These are phyloP conservation scores for Monarcha castaneiventris DNA, from an alignment of 2,113 vertebrate genomes.

Conservation along the genomic window DNA sequence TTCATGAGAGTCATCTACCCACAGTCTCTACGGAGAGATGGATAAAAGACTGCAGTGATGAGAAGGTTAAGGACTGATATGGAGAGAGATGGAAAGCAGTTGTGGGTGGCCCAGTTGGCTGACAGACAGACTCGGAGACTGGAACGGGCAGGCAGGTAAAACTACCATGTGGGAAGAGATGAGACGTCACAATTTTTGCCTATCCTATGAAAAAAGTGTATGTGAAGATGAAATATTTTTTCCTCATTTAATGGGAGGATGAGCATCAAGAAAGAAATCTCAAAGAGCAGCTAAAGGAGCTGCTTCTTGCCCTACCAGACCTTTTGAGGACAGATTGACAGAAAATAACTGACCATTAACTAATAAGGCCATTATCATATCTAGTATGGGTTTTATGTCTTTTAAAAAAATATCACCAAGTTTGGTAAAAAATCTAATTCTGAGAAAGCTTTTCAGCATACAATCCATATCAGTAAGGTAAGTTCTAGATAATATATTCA, in stretches of 20 bases:
- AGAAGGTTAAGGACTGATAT: background rate
- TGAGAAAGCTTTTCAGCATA: background rate
- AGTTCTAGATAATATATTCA: background rate
- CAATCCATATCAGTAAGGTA: background rate
- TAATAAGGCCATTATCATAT: background rate
- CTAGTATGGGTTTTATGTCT: background rate
- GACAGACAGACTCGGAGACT: background rate
- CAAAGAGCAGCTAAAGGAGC: background rate
- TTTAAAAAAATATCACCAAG: background rate
- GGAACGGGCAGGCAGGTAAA: background rate
- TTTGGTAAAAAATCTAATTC: background rate
- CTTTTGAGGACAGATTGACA: background rate
- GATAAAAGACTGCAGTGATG: background rate
- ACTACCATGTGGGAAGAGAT: background rate
- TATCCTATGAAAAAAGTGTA: background rate
- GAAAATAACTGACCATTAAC: background rate
- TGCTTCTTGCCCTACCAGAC: background rate
- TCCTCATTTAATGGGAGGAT: background rate
- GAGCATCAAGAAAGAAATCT: background rate
- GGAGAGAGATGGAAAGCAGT: background rate
- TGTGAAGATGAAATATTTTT: background rate
- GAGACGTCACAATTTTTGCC: background rate
- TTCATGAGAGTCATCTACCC: background rate
- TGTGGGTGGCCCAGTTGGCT: background rate
- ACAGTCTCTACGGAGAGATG: background rate